Base-by-base conservation (phyloP, 1,140 invertebrate species). In the Lutraria rhynchaena region DNA sequence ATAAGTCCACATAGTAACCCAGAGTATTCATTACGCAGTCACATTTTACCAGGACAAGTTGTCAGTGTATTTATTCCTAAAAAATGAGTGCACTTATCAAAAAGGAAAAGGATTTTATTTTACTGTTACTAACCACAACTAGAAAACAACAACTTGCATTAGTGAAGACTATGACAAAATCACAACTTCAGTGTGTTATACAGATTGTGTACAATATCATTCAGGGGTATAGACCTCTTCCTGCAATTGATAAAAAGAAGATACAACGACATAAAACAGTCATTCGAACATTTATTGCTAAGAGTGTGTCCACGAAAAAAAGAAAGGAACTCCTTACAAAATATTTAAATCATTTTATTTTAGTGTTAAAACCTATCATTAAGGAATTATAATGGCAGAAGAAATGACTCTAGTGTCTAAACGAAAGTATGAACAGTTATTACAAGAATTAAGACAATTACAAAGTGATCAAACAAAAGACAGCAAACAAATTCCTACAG, bases 151-250 rank as follows among this genome's bases (percentile, higher is more conserved):
- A 69, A 58, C 24, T 5, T 17, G 46, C 31, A 7, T 19, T 78
- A 13, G 57, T 78, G 17, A 69, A 78, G 4, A 69, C 46, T 13
- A 37, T 78, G 11, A 65, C 29, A 55, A 37, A 5, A 29, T 65
- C 51, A 0, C 75, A 78, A 57, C 22, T 65, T 15, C 2, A 67
- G 41, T 44, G 33, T 2, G 4, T 78, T 31, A 37, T 67, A 31
- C 49, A 80, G 29, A 69, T 80, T 13, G 33, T 80, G 17, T 80
- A 69, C n/a, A 80, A 80, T 60, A 33, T 46, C 27, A 24, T 80
- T 1, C 29, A 41, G 19, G 76, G 65, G 4, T 41, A 29, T 31
- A 2, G 22, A 9, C 1, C 22, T 2, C 7, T 80, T 13, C 29
- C 49, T 41, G 63, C 41, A 19, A 22, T 46, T 15, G 65, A 80